A percentile compares a stretch with the other conserved stretches of the same genome.
Evolutionary conservation across 1,140 invertebrate genomes (phyloP).

Genomic region (Cydia fagiglandana): DNA sequence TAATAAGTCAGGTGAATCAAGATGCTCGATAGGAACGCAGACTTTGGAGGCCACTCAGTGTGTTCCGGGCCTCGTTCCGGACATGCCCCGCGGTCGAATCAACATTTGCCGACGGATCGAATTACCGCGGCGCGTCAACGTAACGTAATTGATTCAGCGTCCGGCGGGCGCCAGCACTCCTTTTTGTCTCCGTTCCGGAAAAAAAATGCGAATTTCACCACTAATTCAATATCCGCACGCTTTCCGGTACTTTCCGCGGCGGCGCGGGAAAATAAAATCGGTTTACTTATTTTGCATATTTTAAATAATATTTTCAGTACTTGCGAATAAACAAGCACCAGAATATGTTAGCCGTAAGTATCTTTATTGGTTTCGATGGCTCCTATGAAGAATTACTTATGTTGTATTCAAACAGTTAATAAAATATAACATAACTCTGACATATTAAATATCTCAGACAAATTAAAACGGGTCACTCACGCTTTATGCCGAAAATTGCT

Average conservation of each 20-base stretch:
- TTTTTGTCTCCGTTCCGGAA: constrained; percentile 55
- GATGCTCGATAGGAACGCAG: no score
- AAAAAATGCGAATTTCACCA: constrained; percentile 68
- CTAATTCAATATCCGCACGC: constrained; percentile 69
- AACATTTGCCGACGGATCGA: constrained; percentile 73
- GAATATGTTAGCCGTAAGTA: not conserved
- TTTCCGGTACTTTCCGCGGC: constrained; percentile 38
- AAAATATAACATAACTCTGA: no score
- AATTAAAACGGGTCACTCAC: no score
- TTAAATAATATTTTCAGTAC: not conserved
- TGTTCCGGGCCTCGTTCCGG: constrained; percentile 33
- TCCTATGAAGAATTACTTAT: no score
- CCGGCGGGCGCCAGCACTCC: constrained; percentile 52
- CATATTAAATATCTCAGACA: no score
- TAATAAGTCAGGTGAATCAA: no score
- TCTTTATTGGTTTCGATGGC: not conserved
- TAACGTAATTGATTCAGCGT: constrained; percentile 72
- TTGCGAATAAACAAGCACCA: not conserved
- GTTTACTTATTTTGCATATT: constrained; percentile 20
- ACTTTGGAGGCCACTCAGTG: constrained; percentile 15
- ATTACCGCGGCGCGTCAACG: constrained; percentile 65
- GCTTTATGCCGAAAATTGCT: no score
- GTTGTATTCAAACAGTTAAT: no score
- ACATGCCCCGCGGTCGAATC: constrained; percentile 64
- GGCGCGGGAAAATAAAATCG: constrained; percentile 26